Percentiles rank a stretch among this genome's conserved stretches.
Evolutionary conservation across 1,140 invertebrate genomes (phyloP).

Genomic region (Pectinophora gossypiella): DNA sequence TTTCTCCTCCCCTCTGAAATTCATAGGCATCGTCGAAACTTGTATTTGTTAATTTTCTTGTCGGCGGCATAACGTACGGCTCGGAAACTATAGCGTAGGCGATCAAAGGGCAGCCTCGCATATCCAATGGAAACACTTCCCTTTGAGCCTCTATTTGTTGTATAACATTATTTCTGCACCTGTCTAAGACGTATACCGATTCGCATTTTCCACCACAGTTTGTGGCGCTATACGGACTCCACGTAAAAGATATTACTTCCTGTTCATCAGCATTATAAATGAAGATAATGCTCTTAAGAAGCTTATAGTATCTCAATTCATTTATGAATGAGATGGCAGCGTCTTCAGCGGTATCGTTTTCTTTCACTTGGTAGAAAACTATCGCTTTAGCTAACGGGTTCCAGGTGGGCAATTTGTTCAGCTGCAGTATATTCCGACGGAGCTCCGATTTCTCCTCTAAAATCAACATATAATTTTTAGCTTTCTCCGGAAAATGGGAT

Average conservation of each 20-base stretch:
- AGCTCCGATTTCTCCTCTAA: constrained; percentile 65
- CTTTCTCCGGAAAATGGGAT: constrained; percentile 73
- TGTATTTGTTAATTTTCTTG: constrained; percentile 35
- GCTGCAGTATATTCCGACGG: constrained; percentile 52
- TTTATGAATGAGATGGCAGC: constrained; percentile 60
- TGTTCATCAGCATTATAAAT: constrained; percentile 44
- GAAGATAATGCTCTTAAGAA: constrained; percentile 62
- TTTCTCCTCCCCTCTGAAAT: constrained; percentile 65
- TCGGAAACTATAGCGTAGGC: constrained; percentile 64
- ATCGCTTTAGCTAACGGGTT: constrained; percentile 71
- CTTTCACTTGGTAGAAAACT: constrained; percentile 54
- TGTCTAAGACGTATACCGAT: constrained; percentile 61
- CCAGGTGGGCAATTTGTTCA: constrained; percentile 69
- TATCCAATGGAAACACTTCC: constrained; percentile 56
- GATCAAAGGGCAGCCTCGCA: constrained; percentile 64
- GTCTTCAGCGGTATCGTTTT: constrained; percentile 36
- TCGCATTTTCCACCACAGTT: constrained; percentile 65
- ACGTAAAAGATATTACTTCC: constrained; percentile 61
- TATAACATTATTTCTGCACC: constrained; percentile 53
- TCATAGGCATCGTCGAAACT: constrained; percentile 53
- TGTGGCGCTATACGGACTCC: constrained; percentile 62
- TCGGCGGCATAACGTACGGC: constrained; percentile 68
- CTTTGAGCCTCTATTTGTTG: constrained; percentile 40
- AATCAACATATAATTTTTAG: constrained; percentile 74
- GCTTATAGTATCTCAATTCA: constrained; percentile 50